Percentiles rank a stretch among this genome's conserved stretches.
These are phyloP conservation scores for Eulemur coronatus DNA, from an alignment of 2,797 vertebrate species.

Conservation along the genomic window DNA sequence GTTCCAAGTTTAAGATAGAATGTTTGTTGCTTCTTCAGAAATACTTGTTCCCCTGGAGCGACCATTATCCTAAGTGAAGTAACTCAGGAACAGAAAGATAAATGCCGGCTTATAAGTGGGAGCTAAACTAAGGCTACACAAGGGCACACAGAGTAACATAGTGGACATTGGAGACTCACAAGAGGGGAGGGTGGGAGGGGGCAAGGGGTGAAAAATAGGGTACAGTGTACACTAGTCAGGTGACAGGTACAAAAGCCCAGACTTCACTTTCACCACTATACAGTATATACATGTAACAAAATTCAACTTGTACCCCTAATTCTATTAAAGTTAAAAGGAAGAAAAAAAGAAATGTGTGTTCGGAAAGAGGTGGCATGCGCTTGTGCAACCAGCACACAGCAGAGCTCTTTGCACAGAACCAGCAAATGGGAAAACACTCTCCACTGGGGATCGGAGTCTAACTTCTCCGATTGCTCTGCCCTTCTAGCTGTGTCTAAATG, in stretches of 20 bases:
- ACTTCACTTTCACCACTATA: not conserved
- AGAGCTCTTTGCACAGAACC: not conserved
- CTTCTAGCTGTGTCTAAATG: not conserved
- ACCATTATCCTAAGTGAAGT: not conserved
- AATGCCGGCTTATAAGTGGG: not conserved
- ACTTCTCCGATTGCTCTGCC: not conserved
- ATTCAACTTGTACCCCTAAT: not conserved
- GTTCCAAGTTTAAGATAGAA: constrained; percentile 27
- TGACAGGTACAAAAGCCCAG: no score
- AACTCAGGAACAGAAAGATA: not conserved
- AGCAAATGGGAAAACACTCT: not conserved
- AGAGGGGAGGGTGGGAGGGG: no score
- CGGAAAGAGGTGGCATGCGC: not conserved
- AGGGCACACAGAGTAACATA: no score
- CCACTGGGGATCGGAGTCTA: not conserved
- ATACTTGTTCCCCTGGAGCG: not conserved
- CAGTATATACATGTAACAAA: not conserved
- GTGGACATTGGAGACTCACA: no score
- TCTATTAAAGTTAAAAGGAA: no score
- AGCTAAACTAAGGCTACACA: no score
- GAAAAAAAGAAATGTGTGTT: no score
- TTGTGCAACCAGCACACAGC: not conserved
- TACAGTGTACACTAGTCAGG: no score
- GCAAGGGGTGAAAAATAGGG: no score
- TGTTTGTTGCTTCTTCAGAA: constrained; percentile 35